Evolutionary conservation across 2,888 invertebrate species (phyloP).

Genomic region (Pristionchus exspectatus): DNA sequence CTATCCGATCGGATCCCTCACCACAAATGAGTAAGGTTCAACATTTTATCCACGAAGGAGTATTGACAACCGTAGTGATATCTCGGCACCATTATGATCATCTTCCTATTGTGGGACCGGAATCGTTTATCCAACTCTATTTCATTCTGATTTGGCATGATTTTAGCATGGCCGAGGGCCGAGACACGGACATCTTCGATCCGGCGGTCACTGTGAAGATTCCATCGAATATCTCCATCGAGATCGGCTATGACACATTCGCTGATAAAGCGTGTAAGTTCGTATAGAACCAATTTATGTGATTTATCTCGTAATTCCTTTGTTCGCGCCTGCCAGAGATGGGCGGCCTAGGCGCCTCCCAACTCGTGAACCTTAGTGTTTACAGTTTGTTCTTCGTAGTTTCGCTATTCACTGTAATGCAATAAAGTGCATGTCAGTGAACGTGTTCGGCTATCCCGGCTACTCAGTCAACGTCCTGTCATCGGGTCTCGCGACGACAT

Average conservation of each 20-base stretch:
- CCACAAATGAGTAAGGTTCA: not conserved
- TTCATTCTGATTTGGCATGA: not conserved
- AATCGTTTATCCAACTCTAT: not conserved
- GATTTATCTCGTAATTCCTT: too few relatives aligned
- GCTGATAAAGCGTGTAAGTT: slow-evolving; percentile 28
- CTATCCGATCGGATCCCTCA: not conserved
- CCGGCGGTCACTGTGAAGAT: slow-evolving; percentile 27
- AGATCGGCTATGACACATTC: slow-evolving; percentile 22
- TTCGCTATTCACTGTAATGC: not conserved
- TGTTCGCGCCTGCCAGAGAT: too few relatives aligned
- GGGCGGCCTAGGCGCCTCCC: too few relatives aligned
- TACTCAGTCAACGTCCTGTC: not conserved
- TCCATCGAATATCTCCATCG: slow-evolving; percentile 15
- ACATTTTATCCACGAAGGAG: too few relatives aligned
- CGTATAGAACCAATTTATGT: too few relatives aligned
- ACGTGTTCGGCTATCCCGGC: slow-evolving; percentile 30
- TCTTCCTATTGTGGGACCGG: not conserved
- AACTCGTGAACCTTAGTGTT: too few relatives aligned
- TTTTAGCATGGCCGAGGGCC: slow-evolving; percentile 10
- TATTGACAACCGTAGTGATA: too few relatives aligned
- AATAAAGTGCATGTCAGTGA: not conserved
- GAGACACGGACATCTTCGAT: slow-evolving; percentile 35
- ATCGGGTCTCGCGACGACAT: slow-evolving; percentile 1
- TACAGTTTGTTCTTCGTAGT: not conserved
- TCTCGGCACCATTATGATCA: too few relatives aligned